These are phyloP conservation scores for Platycercus adscitus DNA, from an alignment of 2,113 vertebrate genomes.

Conservation along the genomic window DNA sequence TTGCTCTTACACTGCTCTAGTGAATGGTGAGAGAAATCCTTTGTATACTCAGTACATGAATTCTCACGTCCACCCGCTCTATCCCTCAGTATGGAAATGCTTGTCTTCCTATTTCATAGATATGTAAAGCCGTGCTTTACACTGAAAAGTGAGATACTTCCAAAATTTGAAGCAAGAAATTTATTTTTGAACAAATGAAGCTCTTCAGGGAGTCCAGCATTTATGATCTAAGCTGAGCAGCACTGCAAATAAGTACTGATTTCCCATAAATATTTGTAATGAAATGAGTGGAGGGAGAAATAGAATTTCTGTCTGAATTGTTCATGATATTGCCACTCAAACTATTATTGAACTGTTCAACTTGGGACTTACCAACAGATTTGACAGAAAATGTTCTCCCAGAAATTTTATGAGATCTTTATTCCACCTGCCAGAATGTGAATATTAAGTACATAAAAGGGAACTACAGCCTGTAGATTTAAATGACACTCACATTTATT, in stretches of 20 bases:
- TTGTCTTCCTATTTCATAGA: background rate
- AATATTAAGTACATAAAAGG: background rate
- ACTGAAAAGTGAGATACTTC: background rate
- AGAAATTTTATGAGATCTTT: background rate
- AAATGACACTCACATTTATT: background rate
- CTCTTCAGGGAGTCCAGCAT: background rate
- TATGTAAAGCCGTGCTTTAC: background rate
- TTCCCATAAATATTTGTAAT: conserved; percentile 24
- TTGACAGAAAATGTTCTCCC: background rate
- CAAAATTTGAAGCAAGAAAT: background rate
- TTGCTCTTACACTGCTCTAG: background rate
- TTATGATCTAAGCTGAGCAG: background rate
- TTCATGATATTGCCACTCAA: background rate
- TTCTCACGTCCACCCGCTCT: background rate
- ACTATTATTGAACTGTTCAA: background rate
- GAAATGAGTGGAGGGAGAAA: background rate
- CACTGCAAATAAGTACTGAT: background rate
- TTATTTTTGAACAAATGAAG: background rate
- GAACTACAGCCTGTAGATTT: background rate
- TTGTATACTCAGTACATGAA: background rate
- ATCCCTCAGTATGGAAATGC: background rate
- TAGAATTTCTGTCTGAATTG: background rate
- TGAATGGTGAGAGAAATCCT: background rate
- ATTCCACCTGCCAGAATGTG: background rate
- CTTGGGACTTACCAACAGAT: background rate